Base-by-base conservation (phyloP, 2,888 invertebrate genomes). In the Corbicula japonica region DNA sequence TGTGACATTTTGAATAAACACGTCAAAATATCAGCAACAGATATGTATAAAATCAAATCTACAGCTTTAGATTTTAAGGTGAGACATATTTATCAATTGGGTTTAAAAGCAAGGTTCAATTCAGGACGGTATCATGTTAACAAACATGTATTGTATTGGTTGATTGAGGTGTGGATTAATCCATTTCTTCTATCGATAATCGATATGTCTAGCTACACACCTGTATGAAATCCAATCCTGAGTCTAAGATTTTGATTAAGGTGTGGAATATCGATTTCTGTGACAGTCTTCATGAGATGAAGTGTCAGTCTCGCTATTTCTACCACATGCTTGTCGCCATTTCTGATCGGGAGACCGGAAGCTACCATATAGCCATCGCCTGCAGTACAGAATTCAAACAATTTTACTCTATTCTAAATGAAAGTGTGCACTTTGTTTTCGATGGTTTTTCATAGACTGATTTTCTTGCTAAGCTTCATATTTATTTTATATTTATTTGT, bases 361-460 rank as follows among this genome's bases (percentile, higher is more conserved):
- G 61, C 60, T 4, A 74, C 68, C 74, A 74, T 61, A n/a, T 74
- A 74, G 12, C 60, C 74, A 26, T 74, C 74, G 41, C 74, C 74
- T 74, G 26, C 48, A 48, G 48, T 48, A 48, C 6, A 48, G 21
- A 48, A 8, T 6, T 12, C 6, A 6, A 48, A 12, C n/a, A 12
- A n/a, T n/a, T n/a, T n/a, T n/a, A n/a, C n/a, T n/a, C n/a, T n/a
- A n/a, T n/a, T n/a, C n/a, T n/a, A n/a, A n/a, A n/a, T n/a, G n/a
- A n/a, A n/a, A n/a, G n/a, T n/a, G n/a, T n/a, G n/a, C n/a, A n/a
- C n/a, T n/a, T n/a, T n/a, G n/a, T n/a, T n/a, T n/a, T n/a, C n/a
- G n/a, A n/a, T n/a, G n/a, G n/a, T n/a, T n/a, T n/a, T n/a, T 48
- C 15, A 48, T 48, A 48, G n/a, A 6, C 15, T 12, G n/a, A 48